phyloP scores from a whole-genome alignment of 2,797 vertebrate species.

The Coregonus suidteri region DNA sequence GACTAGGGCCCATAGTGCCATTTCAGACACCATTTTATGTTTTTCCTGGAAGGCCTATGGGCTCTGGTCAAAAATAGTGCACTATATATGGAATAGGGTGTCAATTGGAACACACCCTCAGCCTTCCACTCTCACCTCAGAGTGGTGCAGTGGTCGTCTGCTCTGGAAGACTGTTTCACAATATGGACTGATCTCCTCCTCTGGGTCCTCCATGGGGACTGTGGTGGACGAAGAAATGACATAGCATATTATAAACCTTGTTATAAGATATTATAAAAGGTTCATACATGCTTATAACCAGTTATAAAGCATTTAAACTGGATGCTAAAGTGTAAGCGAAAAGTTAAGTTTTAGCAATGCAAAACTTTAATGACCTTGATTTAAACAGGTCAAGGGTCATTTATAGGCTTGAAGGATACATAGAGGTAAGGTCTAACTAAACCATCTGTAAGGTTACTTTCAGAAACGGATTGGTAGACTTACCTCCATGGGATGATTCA shows the following conservation, averaged over 20 bases:
- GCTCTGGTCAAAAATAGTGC: neutral
- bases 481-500: conserved; percentile 69
- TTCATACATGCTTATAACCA: neutral
- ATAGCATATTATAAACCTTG: neutral
- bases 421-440: neutral
- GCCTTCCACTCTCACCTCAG: conserved; percentile 64
- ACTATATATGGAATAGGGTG: neutral
- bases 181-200: conserved; percentile 87
- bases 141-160: conserved; percentile 43
- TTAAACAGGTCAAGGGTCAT: neutral
- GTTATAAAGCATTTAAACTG: neutral
- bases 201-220: conserved; percentile 66
- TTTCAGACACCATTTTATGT: too few species aligned
- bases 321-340: neutral
- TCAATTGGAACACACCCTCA: too few species aligned
- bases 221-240: conserved; percentile 13
- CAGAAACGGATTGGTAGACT: conserved; percentile 37
- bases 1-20: too few species aligned
- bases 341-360: neutral
- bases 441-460: neutral
- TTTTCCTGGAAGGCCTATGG: too few species aligned
- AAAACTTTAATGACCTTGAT: neutral
- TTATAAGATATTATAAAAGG: neutral
- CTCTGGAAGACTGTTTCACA: conserved; percentile 85
- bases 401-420: neutral